A percentile compares a stretch with the other conserved stretches of the same genome.
Conservation (phyloP, 2,113 vertebrate genomes). For the Mus pahari region DNA sequence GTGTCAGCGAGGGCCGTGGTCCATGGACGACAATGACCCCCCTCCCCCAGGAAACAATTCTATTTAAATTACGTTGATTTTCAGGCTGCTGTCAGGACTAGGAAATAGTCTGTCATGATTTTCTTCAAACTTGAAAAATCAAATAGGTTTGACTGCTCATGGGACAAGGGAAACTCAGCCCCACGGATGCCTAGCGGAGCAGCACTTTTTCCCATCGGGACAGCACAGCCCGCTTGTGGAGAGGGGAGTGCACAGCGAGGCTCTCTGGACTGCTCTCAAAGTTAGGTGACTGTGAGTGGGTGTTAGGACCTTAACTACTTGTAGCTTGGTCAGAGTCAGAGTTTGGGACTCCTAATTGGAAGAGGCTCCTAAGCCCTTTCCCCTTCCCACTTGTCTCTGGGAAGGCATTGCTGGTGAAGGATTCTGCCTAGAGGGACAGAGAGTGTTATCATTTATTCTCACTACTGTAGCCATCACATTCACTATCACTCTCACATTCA, state of each 20-base stretch:
- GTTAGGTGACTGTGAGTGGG: not conserved
- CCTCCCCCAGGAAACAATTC: not conserved
- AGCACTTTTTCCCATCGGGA: rapidly evolving
- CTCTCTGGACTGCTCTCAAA: not conserved
- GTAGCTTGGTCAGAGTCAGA: not conserved
- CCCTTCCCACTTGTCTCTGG: not conserved
- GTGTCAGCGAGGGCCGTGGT: not conserved
- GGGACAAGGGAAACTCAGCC: not conserved
- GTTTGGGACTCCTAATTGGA: not conserved
- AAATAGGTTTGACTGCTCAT: not conserved
- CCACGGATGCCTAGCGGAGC: not conserved
- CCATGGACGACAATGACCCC: not conserved
- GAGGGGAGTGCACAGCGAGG: not conserved
- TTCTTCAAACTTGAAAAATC: not conserved
- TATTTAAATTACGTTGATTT: conserved; percentile 41
- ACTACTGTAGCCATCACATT: no score
- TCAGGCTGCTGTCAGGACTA: not conserved
- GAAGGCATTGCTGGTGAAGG: not conserved
- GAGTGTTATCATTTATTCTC: not conserved
- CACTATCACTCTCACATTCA: no score
- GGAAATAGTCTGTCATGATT: not conserved
- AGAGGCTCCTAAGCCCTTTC: not conserved
- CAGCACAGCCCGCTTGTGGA: not conserved
- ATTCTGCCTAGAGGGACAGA: not conserved
- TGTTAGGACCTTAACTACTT: not conserved